Evolutionary conservation across 2,888 invertebrate species (phyloP).

Genomic region (Nemoura dubitans): DNA sequence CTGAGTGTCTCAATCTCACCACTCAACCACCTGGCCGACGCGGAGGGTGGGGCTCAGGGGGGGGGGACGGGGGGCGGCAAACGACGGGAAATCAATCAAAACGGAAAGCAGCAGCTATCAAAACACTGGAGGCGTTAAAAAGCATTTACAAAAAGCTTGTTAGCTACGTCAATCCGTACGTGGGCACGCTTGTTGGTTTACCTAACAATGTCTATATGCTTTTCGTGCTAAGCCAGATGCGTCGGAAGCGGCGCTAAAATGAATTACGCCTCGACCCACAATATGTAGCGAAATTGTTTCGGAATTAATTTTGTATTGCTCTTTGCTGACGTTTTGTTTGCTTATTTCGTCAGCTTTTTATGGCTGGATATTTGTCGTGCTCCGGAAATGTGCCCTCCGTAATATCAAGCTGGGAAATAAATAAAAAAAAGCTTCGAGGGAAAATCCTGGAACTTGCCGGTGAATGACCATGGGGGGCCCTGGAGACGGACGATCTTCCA

Average conservation of each 20-base stretch:
- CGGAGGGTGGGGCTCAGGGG: not conserved
- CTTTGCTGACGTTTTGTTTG: not conserved
- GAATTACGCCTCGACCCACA: not conserved
- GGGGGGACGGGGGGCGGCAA: not conserved
- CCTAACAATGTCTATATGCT: not conserved
- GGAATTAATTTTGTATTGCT: not conserved
- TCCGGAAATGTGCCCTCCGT: not conserved
- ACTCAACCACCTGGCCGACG: not conserved
- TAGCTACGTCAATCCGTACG: not conserved
- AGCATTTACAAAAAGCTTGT: not conserved
- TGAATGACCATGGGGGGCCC: not conserved
- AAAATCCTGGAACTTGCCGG: not conserved
- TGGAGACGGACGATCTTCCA: not conserved
- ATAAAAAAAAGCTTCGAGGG: too few relatives aligned
- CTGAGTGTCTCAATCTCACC: not conserved
- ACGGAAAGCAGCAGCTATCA: not conserved
- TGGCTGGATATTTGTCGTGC: not conserved
- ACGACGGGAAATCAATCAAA: not conserved
- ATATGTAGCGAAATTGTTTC: not conserved
- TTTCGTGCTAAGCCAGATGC: not conserved
- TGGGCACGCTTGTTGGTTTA: not conserved
- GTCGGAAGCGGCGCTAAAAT: not conserved
- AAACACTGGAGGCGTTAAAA: not conserved
- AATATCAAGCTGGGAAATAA: too few relatives aligned
- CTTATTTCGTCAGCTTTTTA: not conserved